Conservation (phyloP, 1,140 invertebrate species). For the Drosophila pruinosa region DNA sequence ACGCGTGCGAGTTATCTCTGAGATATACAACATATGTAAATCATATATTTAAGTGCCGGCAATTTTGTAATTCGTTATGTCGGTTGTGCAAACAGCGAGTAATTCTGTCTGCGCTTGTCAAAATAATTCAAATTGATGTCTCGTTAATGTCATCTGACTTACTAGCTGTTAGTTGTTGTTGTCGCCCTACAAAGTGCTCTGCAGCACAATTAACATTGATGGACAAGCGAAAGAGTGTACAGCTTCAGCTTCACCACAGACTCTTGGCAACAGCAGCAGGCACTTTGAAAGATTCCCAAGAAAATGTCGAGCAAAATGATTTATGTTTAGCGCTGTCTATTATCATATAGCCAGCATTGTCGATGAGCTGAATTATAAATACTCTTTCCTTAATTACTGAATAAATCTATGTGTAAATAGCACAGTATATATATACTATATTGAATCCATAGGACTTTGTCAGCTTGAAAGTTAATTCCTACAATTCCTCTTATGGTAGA, state of each 20-base stretch:
- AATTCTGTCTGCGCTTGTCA: constrained; percentile 69
- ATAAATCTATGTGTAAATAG: too few relatives aligned
- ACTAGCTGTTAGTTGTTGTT: neutral
- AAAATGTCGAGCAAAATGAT: constrained; percentile 23
- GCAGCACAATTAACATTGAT: constrained; percentile 22
- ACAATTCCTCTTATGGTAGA: too few relatives aligned
- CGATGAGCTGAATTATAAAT: neutral
- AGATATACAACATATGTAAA: neutral
- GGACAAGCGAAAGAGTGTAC: constrained; percentile 28
- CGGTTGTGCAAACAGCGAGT: constrained; percentile 30
- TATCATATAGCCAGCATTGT: neutral
- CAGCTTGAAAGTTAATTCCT: too few relatives aligned
- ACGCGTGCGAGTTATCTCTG: neutral
- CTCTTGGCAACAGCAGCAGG: constrained; percentile 6
- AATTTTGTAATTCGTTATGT: constrained; percentile 19
- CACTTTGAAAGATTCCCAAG: constrained; percentile 5
- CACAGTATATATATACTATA: too few relatives aligned
- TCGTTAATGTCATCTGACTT: constrained; percentile 58
- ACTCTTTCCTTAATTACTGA: too few relatives aligned
- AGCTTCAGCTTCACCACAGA: neutral
- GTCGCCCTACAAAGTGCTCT: constrained; percentile 51
- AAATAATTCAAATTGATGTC: constrained; percentile 72
- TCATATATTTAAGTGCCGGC: neutral
- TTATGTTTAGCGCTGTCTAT: constrained; percentile 12
- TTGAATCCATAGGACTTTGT: too few relatives aligned